phyloP scores from a whole-genome alignment of 2,797 vertebrate genomes.

The Champsocephalus esox region DNA sequence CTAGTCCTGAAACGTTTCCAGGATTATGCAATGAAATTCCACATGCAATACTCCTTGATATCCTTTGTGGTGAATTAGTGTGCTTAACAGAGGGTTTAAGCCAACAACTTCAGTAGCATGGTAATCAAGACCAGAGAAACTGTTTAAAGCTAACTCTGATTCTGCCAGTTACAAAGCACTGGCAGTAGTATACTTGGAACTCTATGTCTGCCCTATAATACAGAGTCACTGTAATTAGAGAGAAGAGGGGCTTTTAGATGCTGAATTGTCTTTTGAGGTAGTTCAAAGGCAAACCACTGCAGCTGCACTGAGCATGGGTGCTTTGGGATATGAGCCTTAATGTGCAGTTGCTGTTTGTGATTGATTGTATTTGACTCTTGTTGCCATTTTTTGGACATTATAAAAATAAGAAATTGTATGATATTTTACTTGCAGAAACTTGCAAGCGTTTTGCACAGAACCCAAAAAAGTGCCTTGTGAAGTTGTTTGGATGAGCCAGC shows the following conservation, averaged over 20 bases:
- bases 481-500: too few relatives aligned
- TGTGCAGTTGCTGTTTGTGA: conserved; percentile 50
- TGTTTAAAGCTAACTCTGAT: conserved; percentile 63
- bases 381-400: too few relatives aligned
- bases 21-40: neutral
- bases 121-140: conserved; percentile 60
- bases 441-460: too few relatives aligned
- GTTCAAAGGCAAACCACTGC: conserved; percentile 75
- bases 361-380: too few relatives aligned
- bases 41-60: conserved; percentile 17
- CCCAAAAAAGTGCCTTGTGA: too few relatives aligned
- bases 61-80: conserved; percentile 52
- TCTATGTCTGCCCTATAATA: conserved; percentile 77
- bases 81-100: conserved; percentile 47
- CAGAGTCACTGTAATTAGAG: conserved; percentile 77
- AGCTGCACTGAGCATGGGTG: conserved; percentile 64
- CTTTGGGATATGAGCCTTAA: conserved; percentile 34
- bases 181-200: conserved; percentile 67
- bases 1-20: neutral
- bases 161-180: conserved; percentile 66
- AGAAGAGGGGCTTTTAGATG: conserved; percentile 76
- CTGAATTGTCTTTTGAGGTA: conserved; percentile 81
- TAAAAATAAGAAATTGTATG: too few relatives aligned
- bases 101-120: conserved; percentile 47
- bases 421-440: too few relatives aligned